These are phyloP conservation scores for Limnothrissa miodon DNA, from an alignment of 2,113 vertebrate genomes.

Conservation along the genomic window DNA sequence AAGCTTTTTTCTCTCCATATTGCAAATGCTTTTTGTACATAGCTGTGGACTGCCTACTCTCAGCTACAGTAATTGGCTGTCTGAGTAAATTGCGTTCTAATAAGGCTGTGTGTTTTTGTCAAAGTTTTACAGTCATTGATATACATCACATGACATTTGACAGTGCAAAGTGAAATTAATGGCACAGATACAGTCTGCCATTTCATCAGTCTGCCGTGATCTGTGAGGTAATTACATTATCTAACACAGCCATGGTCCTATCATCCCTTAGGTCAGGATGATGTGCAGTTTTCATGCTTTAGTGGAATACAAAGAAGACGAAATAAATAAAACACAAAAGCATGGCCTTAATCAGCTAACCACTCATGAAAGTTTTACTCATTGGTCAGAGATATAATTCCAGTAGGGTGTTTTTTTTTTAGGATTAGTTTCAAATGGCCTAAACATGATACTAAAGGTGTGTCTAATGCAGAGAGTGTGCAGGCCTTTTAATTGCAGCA, in stretches of 20 bases:
- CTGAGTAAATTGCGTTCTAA: neutral
- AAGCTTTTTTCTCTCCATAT: neutral
- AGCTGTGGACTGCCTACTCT: neutral
- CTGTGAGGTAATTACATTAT: neutral
- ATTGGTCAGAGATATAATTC: conserved; percentile 12
- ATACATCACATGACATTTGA: neutral
- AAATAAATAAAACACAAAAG: neutral
- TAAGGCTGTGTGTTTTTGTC: neutral
- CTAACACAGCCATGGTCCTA: neutral
- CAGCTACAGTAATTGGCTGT: too few relatives aligned
- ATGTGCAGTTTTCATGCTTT: neutral
- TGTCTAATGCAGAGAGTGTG: neutral
- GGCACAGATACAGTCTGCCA: neutral
- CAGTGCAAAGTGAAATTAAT: neutral
- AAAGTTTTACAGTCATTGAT: neutral
- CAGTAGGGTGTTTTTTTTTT: conserved; percentile 1
- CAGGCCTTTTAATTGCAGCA: neutral
- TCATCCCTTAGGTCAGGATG: neutral
- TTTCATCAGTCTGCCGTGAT: neutral
- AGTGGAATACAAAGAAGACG: neutral
- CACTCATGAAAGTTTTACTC: conserved; percentile 8
- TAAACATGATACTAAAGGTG: conserved; percentile 3
- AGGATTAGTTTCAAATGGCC: conserved; percentile 12
- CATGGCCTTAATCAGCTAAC: neutral
- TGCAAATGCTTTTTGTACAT: neutral